Base-by-base conservation (phyloP, 2,113 vertebrate species). In the Phylloscopus whistleri region DNA sequence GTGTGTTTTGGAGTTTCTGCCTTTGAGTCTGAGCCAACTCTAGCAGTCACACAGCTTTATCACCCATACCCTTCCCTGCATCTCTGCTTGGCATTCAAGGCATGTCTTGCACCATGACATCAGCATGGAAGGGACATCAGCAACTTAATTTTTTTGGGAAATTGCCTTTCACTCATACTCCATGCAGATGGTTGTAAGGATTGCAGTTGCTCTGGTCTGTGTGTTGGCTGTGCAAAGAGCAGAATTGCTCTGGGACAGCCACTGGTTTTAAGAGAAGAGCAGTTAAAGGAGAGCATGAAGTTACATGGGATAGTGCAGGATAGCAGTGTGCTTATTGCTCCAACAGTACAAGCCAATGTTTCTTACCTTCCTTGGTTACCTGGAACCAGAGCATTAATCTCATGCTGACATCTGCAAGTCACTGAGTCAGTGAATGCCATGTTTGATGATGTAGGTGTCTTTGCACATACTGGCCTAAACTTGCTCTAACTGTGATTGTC, bases 401-500 rank as follows among this genome's bases (percentile, higher is more conserved):
- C 67, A 30, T 68, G 60, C 51, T 95, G 14, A 70, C 70, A 68
- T 67, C 64, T 87, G 46, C 15, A 56, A 63, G 81, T 88, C 74
- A 46, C 56, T 93, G 22, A 87, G 41, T 83, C 92, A 68, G 17
- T 59, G 59, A 89, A 82, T 90, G 55, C 76, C 58, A 43, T n/a
- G 14, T 53, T 67, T 30, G 16, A 49, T 91, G 68, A 76, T 81
- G 37, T 37, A 33, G 89, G 23, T 81, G 33, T 79, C 74, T 59
- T 82, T 87, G 87, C 72, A 78, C 67, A 75, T 91, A 95, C 90
- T 79, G 67, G 86, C 72, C 78, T 94, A 74, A 94, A 92, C 90
- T 92, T 93, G 91, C 74, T 94, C 4, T 93, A 74, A 46, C n/a
- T 15, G 5, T 70, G 68, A 62, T 48, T 95, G 74, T 80, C 75